Evolutionary conservation across 2,113 vertebrate genomes (phyloP).

Genomic region (Peromyscus californicus): DNA sequence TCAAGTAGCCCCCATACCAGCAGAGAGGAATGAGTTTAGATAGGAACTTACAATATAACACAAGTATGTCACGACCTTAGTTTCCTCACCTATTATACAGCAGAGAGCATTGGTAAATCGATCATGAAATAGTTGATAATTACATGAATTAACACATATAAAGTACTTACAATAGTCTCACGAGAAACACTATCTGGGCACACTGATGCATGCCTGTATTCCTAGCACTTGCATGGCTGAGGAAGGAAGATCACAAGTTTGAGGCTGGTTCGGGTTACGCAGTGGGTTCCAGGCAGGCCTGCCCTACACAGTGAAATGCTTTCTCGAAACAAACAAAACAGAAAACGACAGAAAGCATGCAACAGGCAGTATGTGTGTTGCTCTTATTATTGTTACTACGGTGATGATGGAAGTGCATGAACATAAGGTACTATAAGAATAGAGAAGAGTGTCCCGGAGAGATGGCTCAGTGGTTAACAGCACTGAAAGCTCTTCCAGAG

Average conservation of each 20-base stretch:
- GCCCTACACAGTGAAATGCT: neutral
- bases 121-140: neutral
- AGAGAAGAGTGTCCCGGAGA: neutral
- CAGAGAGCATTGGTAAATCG: neutral
- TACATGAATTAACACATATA: conserved; percentile 22
- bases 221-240: neutral
- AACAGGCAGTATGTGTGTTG: neutral
- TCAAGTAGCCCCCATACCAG: conserved; percentile 4
- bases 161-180: conserved; percentile 41
- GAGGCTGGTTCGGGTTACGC: neutral
- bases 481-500: neutral
- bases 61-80: neutral
- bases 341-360: neutral
- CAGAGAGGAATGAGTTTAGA: neutral
- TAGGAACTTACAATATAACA: conserved; percentile 8
- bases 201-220: neutral
- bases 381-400: neutral
- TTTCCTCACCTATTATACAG: neutral
- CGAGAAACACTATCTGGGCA: neutral
- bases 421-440: conserved; percentile 16
- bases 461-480: neutral
- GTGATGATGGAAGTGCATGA: conserved; percentile 15
- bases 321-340: neutral
- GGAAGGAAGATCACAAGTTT: neutral
- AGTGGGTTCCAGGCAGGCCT: neutral